These are phyloP conservation scores for Cyphomyrus plagiostoma DNA, from an alignment of 2,113 vertebrate genomes.

Conservation along the genomic window DNA sequence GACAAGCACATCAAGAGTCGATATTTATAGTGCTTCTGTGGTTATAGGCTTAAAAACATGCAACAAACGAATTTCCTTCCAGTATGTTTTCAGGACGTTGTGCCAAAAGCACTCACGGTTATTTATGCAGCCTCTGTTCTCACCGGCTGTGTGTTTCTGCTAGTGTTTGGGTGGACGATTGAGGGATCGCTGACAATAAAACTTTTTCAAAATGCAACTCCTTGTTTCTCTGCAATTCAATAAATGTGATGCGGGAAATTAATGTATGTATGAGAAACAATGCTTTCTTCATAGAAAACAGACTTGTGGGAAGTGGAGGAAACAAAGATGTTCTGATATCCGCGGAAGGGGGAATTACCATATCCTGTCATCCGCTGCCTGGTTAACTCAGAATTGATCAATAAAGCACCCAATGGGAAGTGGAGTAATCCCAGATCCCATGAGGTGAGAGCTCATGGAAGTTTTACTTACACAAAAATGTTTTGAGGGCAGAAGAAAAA, in stretches of 20 bases:
- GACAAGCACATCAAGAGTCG: constrained; percentile 42
- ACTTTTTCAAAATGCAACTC: background rate
- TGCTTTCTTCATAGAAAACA: background rate
- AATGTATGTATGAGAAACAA: background rate
- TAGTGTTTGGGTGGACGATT: background rate
- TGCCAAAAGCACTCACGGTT: background rate
- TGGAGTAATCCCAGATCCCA: background rate
- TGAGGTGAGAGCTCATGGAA: background rate
- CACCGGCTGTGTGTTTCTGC: background rate
- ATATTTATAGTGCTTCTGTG: constrained; percentile 26
- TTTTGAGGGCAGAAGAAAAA: no score
- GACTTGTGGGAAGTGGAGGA: background rate
- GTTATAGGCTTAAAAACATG: constrained; percentile 21
- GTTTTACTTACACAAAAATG: no score
- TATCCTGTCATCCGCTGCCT: background rate
- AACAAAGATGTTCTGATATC: background rate
- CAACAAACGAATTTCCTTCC: constrained; percentile 21
- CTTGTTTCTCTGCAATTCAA: background rate
- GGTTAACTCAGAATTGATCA: background rate
- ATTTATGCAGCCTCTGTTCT: background rate
- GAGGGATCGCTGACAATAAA: background rate
- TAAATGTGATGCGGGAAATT: background rate
- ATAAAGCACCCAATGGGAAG: background rate
- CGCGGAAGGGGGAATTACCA: background rate
- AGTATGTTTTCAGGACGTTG: constrained; percentile 17